Evolutionary conservation across 1,140 invertebrate genomes (phyloP).

Genomic region (Eriocheir sinensis): DNA sequence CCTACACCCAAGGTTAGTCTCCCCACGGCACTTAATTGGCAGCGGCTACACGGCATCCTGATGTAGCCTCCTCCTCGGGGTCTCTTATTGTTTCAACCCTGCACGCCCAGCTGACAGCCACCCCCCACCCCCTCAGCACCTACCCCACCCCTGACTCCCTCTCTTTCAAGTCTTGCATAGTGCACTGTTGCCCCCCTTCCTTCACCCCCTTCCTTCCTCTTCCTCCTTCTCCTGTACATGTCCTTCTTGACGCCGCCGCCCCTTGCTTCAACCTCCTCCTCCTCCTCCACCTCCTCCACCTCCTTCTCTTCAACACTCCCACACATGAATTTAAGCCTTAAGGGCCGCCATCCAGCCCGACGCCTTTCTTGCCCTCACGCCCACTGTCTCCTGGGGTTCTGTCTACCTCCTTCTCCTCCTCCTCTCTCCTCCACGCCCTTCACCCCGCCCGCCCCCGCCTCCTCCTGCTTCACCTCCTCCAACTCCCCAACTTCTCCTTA

Average conservation of each 20-base stretch:
- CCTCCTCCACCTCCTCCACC: no score
- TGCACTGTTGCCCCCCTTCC: neutral
- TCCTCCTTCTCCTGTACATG: no score
- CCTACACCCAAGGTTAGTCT: neutral
- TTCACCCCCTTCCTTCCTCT: neutral
- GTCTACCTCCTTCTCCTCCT: neutral
- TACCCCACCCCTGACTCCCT: neutral
- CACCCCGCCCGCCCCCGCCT: neutral
- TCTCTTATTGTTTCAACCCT: slow-evolving; percentile 44
- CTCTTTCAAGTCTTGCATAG: neutral
- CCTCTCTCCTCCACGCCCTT: neutral
- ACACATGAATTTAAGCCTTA: neutral
- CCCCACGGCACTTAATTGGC: slow-evolving; percentile 47
- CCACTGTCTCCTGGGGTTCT: neutral
- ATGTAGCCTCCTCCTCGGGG: neutral
- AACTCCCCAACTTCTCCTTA: neutral
- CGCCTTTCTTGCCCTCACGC: slow-evolving; percentile 1
- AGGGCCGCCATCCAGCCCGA: neutral
- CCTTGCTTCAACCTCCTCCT: no score
- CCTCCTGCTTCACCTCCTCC: neutral
- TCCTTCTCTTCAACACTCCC: slow-evolving; percentile 20
- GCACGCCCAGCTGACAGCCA: slow-evolving; percentile 29
- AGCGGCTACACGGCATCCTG: slow-evolving; percentile 50
- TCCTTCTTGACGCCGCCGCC: no score
- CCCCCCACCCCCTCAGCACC: neutral